phyloP scores from a whole-genome alignment of 2,888 invertebrate genomes.

The Acanthosoma haemorrhoidale region DNA sequence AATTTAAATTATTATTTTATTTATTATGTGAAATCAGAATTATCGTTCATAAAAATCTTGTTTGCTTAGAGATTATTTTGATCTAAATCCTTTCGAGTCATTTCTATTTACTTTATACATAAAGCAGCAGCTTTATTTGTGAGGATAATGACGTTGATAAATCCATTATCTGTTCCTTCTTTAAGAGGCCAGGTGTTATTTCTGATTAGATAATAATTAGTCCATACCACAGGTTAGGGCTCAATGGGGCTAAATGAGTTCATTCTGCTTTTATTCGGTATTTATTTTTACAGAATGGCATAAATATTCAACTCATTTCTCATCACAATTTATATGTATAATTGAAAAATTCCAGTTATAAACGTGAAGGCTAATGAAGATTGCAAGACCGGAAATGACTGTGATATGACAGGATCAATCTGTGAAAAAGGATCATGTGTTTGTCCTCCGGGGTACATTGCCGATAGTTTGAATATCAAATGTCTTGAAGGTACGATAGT shows the following conservation, averaged over 20 bases:
- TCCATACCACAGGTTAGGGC: no score
- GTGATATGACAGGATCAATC: conserved; percentile 31
- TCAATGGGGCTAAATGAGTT: not conserved
- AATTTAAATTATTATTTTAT: no score
- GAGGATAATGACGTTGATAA: no score
- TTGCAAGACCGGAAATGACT: conserved; percentile 25
- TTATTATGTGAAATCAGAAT: no score
- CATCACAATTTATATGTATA: not conserved
- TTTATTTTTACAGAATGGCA: not conserved
- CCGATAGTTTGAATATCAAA: conserved; percentile 32
- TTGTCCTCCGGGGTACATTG: conserved; percentile 32
- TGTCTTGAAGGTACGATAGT: conserved; percentile 30
- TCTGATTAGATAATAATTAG: no score
- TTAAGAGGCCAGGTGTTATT: no score
- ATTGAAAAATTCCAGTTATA: not conserved
- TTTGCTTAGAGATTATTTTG: no score
- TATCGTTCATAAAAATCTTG: no score
- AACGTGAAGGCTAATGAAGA: not conserved
- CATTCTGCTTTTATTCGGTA: not conserved
- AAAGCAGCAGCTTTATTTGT: no score
- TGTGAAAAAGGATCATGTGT: conserved; percentile 31
- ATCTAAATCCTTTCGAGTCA: no score
- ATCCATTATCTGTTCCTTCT: no score
- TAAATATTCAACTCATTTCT: not conserved
- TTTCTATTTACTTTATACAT: no score